Percentiles rank a stretch among this genome's conserved stretches.
Conservation (phyloP, 1,140 invertebrate genomes). For the Planococcus citri region DNA sequence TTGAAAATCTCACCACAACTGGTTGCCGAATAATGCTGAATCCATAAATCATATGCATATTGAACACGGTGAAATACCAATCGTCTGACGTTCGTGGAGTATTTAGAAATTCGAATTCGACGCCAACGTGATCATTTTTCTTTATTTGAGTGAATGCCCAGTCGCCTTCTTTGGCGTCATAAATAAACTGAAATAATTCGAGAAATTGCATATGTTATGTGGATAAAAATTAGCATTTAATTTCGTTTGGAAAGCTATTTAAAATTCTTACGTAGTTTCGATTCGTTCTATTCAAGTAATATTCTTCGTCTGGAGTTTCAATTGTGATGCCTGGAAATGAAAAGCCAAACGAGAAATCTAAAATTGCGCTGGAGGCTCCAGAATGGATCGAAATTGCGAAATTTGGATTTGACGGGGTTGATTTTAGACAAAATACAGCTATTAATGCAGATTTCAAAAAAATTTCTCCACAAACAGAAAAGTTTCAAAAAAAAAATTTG, state of each 20-base stretch:
- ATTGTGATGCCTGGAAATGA: too few relatives aligned
- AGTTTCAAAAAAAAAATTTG: too few relatives aligned
- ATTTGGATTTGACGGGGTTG: too few relatives aligned
- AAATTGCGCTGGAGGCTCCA: too few relatives aligned
- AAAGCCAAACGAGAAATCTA: too few relatives aligned
- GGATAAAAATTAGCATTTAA: too few relatives aligned
- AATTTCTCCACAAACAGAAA: too few relatives aligned
- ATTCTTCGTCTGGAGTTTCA: background rate
- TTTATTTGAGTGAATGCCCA: constrained; percentile 38
- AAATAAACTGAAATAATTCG: constrained; percentile 34
- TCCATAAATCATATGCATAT: constrained; percentile 35
- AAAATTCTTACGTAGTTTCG: background rate
- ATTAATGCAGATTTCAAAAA: too few relatives aligned
- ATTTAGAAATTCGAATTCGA: constrained; percentile 33
- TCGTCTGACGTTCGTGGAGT: constrained; percentile 35
- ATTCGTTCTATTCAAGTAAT: background rate
- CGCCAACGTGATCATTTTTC: constrained; percentile 36
- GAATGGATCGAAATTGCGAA: too few relatives aligned
- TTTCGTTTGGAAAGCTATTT: too few relatives aligned
- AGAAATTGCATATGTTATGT: background rate
- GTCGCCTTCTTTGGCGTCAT: constrained; percentile 35
- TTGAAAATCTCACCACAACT: constrained; percentile 31
- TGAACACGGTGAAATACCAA: constrained; percentile 38
- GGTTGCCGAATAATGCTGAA: constrained; percentile 34
- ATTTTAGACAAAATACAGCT: too few relatives aligned